A percentile compares a stretch with the other conserved stretches of the same genome.
These are phyloP conservation scores for Mayetiola destructor DNA, from an alignment of 2,888 invertebrate genomes.

Conservation along the genomic window DNA sequence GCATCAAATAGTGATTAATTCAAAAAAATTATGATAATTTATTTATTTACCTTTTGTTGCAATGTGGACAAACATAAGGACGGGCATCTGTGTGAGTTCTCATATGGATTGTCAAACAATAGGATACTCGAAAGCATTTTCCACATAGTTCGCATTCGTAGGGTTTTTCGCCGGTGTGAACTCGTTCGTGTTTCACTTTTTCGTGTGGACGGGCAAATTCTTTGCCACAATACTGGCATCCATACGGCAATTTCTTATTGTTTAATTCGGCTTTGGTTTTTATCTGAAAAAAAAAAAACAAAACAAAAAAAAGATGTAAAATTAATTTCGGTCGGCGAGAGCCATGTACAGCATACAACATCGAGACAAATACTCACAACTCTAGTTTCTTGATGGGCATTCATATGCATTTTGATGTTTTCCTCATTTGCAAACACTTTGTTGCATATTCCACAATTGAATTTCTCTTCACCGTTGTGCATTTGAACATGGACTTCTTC, in stretches of 20 bases:
- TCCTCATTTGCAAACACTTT: conserved; percentile 50
- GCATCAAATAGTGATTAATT: background rate
- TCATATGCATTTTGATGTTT: conserved; percentile 58
- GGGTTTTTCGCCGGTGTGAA: conserved; percentile 67
- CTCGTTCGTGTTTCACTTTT: conserved; percentile 71
- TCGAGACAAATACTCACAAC: conserved; percentile 4
- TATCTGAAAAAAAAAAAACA: background rate
- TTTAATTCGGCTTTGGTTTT: conserved; percentile 17
- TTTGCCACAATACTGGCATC: conserved; percentile 56
- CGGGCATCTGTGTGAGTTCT: conserved; percentile 64
- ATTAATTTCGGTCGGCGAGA: background rate
- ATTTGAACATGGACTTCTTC: conserved; percentile 50
- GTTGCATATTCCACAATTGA: conserved; percentile 54
- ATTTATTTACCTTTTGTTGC: conserved; percentile 41
- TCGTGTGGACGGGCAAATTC: conserved; percentile 61
- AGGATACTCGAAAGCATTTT: conserved; percentile 64
- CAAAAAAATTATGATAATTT: background rate
- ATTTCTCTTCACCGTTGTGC: conserved; percentile 38
- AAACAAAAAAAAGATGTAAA: background rate
- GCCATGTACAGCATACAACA: background rate
- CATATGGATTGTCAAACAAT: conserved; percentile 65
- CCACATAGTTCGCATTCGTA: conserved; percentile 67
- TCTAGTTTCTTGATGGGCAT: conserved; percentile 40
- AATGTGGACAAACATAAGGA: conserved; percentile 59
- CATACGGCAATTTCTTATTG: conserved; percentile 39